These are phyloP conservation scores for Drosophila sordidula DNA, from an alignment of 2,888 invertebrate genomes.

Conservation along the genomic window DNA sequence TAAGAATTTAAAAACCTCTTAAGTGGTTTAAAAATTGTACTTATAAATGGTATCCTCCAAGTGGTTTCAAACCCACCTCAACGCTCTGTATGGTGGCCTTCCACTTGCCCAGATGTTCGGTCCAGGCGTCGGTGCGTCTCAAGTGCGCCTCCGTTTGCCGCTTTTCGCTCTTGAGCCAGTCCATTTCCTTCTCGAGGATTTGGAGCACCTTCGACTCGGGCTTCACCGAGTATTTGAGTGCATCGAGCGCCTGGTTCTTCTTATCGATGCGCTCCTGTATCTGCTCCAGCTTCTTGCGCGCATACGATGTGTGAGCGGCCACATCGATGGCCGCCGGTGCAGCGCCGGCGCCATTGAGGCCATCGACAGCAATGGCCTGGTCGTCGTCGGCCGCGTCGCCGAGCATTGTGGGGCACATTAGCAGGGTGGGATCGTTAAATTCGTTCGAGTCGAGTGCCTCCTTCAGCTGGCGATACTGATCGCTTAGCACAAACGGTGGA, in stretches of 20 bases:
- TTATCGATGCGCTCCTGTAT: constrained; percentile 93
- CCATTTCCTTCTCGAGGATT: constrained; percentile 93
- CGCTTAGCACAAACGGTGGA: constrained; percentile 94
- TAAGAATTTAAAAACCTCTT: too few species aligned
- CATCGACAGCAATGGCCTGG: constrained; percentile 67
- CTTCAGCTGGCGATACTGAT: constrained; percentile 90
- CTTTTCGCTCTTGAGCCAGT: constrained; percentile 92
- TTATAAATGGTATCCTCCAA: too few species aligned
- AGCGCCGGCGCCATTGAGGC: constrained; percentile 53
- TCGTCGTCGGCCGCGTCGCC: constrained; percentile 74
- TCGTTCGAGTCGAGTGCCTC: constrained; percentile 84
- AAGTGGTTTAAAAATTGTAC: too few species aligned
- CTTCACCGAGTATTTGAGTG: constrained; percentile 92
- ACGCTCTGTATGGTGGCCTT: constrained; percentile 93
- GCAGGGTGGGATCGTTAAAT: constrained; percentile 84
- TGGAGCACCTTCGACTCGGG: constrained; percentile 92
- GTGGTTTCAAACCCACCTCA: constrained; percentile 86
- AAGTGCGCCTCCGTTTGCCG: constrained; percentile 93
- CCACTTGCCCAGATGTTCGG: constrained; percentile 95
- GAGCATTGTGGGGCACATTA: constrained; percentile 71
- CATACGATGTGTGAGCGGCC: constrained; percentile 93
- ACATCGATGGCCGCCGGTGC: constrained; percentile 86
- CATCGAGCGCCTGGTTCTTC: constrained; percentile 93
- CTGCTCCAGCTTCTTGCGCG: constrained; percentile 92
- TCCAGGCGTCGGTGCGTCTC: constrained; percentile 94